phyloP scores from a whole-genome alignment of 2,113 vertebrate species.

The Halcyon malimbica region DNA sequence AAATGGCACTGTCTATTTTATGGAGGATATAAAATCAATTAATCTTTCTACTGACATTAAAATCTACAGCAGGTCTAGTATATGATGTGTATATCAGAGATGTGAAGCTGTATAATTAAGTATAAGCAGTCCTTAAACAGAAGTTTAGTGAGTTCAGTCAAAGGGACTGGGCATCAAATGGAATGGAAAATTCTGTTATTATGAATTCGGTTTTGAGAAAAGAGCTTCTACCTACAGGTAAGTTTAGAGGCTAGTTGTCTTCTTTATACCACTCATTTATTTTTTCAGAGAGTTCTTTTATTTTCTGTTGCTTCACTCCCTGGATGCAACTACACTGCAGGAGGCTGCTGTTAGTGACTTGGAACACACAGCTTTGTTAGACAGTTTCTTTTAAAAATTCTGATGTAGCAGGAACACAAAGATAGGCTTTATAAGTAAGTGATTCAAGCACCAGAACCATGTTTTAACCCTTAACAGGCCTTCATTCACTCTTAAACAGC shows the following conservation, averaged over 20 bases:
- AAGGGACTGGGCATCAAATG: slow-evolving; percentile 16
- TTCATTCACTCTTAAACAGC: neutral
- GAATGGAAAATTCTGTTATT: slow-evolving; percentile 37
- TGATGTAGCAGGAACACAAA: neutral
- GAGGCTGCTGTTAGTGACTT: neutral
- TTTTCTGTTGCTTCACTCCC: neutral
- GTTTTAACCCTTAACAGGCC: neutral
- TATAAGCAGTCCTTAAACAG: neutral
- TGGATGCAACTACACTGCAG: neutral
- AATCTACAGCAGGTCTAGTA: neutral
- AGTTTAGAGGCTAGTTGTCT: neutral
- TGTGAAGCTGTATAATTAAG: neutral
- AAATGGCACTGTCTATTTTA: neutral
- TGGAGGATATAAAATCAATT: neutral
- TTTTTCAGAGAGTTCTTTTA: neutral
- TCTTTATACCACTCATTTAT: neutral
- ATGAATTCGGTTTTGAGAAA: neutral
- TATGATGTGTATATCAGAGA: neutral
- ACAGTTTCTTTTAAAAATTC: neutral
- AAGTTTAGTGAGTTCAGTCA: neutral
- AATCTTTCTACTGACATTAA: slow-evolving; percentile 1
- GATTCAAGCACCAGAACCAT: neutral
- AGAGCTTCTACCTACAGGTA: neutral
- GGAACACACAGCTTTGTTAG: neutral
- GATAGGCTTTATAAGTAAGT: neutral